Base-by-base conservation (phyloP, 2,888 invertebrate species). In the Idaea aversata region DNA sequence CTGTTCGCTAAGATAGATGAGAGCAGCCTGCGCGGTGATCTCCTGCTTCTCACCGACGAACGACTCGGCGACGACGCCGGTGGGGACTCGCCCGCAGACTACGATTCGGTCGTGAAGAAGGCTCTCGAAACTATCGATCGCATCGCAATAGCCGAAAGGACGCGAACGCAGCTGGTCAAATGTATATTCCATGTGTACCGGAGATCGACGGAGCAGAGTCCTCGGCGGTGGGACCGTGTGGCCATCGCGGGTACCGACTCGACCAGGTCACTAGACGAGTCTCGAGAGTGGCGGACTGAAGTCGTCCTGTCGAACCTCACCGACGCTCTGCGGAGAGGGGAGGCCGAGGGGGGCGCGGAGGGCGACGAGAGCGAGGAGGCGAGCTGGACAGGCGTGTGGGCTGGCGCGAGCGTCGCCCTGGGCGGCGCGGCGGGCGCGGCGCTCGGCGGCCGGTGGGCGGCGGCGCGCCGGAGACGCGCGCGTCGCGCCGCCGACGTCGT, bases 161-260 rank as follows among this genome's bases (percentile, higher is more conserved):
- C 65, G 35, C 72, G 69, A 15, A 25, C 59, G n/a, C 76, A 82
- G 63, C 61, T 68, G 0, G 74, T 70, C 10, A 71, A 67, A 15
- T 67, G 70, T 34, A 61, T 68, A 4, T 87, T 81, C 63, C 70
- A 77, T 34, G 64, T 87, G 57, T 84, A 81, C 67, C 81, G 81
- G 68, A 74, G 72, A 15, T 64, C 69, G 13, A 69, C 68, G 15
- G 57, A 5, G 5, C 67, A 66, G 3, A 36, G 64, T 0, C 63
- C 62, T 5, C 63, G 34, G 35, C 59, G n/a, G 60, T 85, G 87
- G 88, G 68, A 61, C 3, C 77, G 64, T 15, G 70, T 81, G 0
- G 83, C 82, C 0, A 68, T 74, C 3, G 65, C 87, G 1, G 70
- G 67, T 5, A 73, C 81, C 6, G 69, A 67, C 0, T 78, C 80